phyloP scores from a whole-genome alignment of 2,113 vertebrate species.

The Pseudonaja textilis region DNA sequence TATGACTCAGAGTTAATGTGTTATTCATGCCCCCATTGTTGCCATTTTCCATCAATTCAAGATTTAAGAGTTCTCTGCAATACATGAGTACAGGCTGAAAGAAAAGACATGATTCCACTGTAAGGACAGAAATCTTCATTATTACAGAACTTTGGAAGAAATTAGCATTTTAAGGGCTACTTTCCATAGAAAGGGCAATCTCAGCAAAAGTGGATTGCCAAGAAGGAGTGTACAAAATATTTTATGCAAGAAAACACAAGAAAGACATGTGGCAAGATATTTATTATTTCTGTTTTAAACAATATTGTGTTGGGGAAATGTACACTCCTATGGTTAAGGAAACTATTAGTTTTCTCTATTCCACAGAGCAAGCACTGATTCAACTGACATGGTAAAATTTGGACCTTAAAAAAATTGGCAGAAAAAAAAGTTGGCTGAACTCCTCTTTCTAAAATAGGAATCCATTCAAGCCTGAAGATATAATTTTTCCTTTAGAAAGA shows the following conservation, averaged over 20 bases:
- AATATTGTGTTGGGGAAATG: not conserved
- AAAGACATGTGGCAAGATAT: not conserved
- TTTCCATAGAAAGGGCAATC: not conserved
- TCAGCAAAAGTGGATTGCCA: not conserved
- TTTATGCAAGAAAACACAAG: not conserved
- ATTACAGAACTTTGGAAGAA: not conserved
- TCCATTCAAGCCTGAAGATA: not conserved
- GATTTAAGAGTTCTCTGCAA: not conserved
- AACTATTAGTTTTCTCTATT: not conserved
- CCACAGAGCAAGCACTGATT: not conserved
- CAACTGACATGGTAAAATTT: not conserved
- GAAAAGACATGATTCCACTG: not conserved
- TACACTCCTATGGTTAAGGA: not conserved
- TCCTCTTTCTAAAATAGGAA: not conserved
- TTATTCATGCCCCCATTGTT: not conserved
- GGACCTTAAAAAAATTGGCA: not conserved
- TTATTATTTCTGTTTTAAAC: not conserved
- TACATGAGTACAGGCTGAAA: not conserved
- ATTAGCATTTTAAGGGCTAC: not conserved
- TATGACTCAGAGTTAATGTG: not conserved
- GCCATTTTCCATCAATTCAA: not conserved
- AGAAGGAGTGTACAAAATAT: not conserved
- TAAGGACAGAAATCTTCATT: not conserved
- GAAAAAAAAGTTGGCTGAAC: not conserved
- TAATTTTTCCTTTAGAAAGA: not conserved